phyloP scores from a whole-genome alignment of 2,888 invertebrate species.

The Microplitis manilae region DNA sequence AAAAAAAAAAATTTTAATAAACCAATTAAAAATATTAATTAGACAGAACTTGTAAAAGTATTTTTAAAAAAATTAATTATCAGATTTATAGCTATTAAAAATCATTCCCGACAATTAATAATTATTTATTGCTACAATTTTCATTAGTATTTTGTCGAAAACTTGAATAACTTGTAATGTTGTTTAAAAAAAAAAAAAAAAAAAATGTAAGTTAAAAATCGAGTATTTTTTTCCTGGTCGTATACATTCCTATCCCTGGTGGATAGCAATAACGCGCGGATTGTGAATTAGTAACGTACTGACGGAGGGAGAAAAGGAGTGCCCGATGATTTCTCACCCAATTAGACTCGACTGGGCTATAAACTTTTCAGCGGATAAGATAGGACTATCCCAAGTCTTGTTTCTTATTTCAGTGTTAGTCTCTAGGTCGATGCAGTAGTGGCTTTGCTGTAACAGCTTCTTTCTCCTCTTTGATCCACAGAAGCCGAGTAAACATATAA shows the following conservation, averaged over 20 bases:
- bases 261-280: conserved; percentile 63
- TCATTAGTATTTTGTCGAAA: background rate
- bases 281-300: conserved; percentile 66
- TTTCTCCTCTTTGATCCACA: conserved; percentile 21
- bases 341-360: conserved; percentile 71
- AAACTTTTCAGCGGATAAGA: conserved; percentile 70
- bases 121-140: background rate
- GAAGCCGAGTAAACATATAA: conserved; percentile 26
- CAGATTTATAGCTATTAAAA: background rate
- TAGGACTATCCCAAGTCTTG: conserved; percentile 59
- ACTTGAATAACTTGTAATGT: background rate
- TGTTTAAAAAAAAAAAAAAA: background rate
- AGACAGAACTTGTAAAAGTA: background rate
- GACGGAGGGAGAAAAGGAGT: conserved; percentile 67
- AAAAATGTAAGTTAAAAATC: background rate
- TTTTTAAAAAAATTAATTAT: background rate
- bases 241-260: background rate
- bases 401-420: conserved; percentile 56
- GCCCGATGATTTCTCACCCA: conserved; percentile 71
- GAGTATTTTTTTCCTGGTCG: background rate
- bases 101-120: background rate
- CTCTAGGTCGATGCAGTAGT: conserved; percentile 46
- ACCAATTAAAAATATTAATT: background rate
- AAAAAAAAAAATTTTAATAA: background rate
- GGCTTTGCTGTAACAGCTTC: conserved; percentile 29